Percentiles rank a stretch among this genome's conserved stretches.
Evolutionary conservation across 2,888 invertebrate species (phyloP).

Genomic region (Pachymerium ferrugineum): DNA sequence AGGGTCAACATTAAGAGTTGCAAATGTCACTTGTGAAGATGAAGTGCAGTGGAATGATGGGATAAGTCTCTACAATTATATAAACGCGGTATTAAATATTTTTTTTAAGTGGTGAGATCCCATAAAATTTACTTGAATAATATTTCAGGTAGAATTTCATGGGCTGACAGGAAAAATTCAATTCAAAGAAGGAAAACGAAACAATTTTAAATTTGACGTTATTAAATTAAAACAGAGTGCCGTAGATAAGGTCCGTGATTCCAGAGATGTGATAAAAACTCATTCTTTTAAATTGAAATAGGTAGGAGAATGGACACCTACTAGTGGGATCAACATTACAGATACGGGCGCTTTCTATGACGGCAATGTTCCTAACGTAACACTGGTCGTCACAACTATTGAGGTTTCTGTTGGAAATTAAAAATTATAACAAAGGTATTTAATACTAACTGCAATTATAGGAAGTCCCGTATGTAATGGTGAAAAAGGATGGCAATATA

Average conservation of each 20-base stretch:
- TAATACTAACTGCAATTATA: slow-evolving; percentile 46
- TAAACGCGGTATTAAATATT: slow-evolving; percentile 67
- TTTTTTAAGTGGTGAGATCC: no score
- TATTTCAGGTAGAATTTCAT: slow-evolving; percentile 65
- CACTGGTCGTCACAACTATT: slow-evolving; percentile 81
- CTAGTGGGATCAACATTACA: slow-evolving; percentile 69
- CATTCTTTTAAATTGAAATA: slow-evolving; percentile 28
- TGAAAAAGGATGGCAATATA: slow-evolving; percentile 59
- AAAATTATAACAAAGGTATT: neutral
- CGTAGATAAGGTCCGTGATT: slow-evolving; percentile 57
- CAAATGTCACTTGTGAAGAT: slow-evolving; percentile 60
- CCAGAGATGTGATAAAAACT: neutral
- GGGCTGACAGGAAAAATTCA: slow-evolving; percentile 83
- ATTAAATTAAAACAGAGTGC: slow-evolving; percentile 73
- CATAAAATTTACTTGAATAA: neutral
- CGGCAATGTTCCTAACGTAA: slow-evolving; percentile 74
- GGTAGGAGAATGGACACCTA: slow-evolving; percentile 72
- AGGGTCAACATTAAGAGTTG: slow-evolving; percentile 61
- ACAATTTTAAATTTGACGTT: slow-evolving; percentile 77
- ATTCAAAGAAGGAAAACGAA: slow-evolving; percentile 76
- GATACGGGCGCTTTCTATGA: slow-evolving; percentile 81
- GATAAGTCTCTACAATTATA: slow-evolving; percentile 65
- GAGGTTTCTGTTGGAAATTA: slow-evolving; percentile 57
- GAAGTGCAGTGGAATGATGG: slow-evolving; percentile 76
- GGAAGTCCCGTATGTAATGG: slow-evolving; percentile 90